Base-by-base conservation (phyloP, 2,797 vertebrate species). In the Leuciscus waleckii region DNA sequence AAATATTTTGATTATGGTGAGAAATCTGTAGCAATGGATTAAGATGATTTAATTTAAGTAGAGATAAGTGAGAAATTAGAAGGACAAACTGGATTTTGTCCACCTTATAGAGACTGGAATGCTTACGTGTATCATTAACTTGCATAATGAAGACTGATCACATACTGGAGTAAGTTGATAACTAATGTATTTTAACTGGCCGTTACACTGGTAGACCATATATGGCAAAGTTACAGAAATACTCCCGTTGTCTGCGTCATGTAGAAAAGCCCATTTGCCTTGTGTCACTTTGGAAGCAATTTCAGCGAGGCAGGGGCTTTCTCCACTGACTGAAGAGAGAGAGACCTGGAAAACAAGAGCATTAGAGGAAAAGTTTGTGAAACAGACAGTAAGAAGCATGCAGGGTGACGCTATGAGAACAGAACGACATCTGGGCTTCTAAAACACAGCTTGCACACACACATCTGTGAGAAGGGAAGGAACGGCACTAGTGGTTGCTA, bases 221-320 rank as follows among this genome's bases (percentile, higher is more conserved):
- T 93, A 94, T 90, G 93, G 93, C 86, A 89, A 92, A 90, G 88
- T 78, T 73, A 82, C 79, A 90, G 83, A 85, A 92, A 92, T 82
- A 89, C 71, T 90, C 89, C 37, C n/a, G 63, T 77, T 86, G 81
- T 84, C 77, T 82, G 56, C 89, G 87, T 92, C 87, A 23, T 90
- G 90, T 90, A 85, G 81, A 88, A 75, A 83, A 89, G 83, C 74
- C 61, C 79, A 83, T 89, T 90, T 90, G 88, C 91, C 88, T 90
- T 86, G 88, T 84, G 82, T 65, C 74, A 19, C 81, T 69, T 86
- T 80, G 43, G 79, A 65, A 71, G 79, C 43, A 61, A 76, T 63
- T 81, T 26, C n/a, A 56, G 29, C 1, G 0, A 23, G 4, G 21
- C 49, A 80, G n/a, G 19, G n/a, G 81, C 83, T 78, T 73, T 70